Evolutionary conservation across 2,797 vertebrate species (phyloP), one percentile per base, ranked within the genome.

Genomic region (Odontamblyopus lacepedii): DNA sequence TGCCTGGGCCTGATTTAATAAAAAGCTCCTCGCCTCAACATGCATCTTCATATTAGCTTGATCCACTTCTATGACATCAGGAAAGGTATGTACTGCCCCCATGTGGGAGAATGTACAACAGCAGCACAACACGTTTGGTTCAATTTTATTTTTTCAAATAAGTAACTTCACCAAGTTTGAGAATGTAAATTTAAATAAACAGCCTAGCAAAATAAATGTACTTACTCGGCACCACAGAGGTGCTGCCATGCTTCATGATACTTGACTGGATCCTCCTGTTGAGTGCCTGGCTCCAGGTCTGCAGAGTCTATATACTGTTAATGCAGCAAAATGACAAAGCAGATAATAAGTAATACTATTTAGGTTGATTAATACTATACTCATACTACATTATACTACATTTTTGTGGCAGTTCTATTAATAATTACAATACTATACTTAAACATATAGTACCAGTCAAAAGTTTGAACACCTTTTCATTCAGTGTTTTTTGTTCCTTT

Each of bases 201-300:
- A 23, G 55, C 23, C 4, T 57, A 1, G 18, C 9, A 35, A 30
- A 63, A 38, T 35, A 30, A 63, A 38, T 35, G 32, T 16, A 56
- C 66, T 56, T 38, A 99, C 97, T 98, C 85, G 75, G 97, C 93
- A 8, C 95, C 96, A 82, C 97, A 99, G 27, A 98, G 97, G 63
- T 96, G 98, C 87, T 98, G 97, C 97, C 97, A 99, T 0, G 97
- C 97, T 75, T 98, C 96, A 0, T 98, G 97, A 84, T 98, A 99
- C 69, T 95, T 94, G 35, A 99, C 97, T 0, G 97, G 97, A 53
- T 98, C 96, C 0, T 95, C 94, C 82, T 94, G 90, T 73, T 95
- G 81, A n/a, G 94, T 95, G 4, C 79, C 77, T 0, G 77, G 87
- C 87, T 98, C 97, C 91, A 98, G 72, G 84, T 98, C 96, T 41